Evolutionary conservation across 2,888 invertebrate species (phyloP).

Genomic region (Uropetala carovei): DNA sequence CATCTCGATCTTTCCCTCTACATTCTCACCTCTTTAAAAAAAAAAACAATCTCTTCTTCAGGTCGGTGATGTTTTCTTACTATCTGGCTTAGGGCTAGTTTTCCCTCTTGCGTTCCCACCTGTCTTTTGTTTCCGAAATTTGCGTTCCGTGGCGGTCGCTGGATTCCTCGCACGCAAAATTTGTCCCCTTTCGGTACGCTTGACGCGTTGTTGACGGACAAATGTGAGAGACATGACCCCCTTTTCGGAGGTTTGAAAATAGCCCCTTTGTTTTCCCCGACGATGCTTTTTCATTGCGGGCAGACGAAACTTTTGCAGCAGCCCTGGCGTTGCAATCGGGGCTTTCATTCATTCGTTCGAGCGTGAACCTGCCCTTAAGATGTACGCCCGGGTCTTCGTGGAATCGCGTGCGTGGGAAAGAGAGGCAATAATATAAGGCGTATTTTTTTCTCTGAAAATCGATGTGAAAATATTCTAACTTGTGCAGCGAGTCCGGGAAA

Average conservation of each 20-base stretch:
- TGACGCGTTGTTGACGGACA: neutral
- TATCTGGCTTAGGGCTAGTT: neutral
- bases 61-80: neutral
- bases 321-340: too few relatives aligned
- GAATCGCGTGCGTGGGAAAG: too few relatives aligned
- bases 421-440: too few relatives aligned
- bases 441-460: too few relatives aligned
- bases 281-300: neutral
- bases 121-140: slow-evolving; percentile 1
- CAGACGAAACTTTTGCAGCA: neutral
- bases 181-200: neutral
- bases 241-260: neutral
- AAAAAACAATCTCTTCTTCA: neutral
- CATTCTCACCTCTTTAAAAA: neutral
- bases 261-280: neutral
- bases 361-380: too few relatives aligned
- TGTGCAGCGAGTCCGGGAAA: too few relatives aligned
- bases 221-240: neutral
- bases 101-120: neutral
- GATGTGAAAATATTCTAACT: too few relatives aligned
- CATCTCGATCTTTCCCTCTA: slow-evolving; percentile 5
- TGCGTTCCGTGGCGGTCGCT: neutral
- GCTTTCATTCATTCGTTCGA: too few relatives aligned
- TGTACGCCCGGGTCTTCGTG: too few relatives aligned
- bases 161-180: neutral